Conservation (phyloP, 1,140 invertebrate species). For the Trinorchestia longiramus region DNA sequence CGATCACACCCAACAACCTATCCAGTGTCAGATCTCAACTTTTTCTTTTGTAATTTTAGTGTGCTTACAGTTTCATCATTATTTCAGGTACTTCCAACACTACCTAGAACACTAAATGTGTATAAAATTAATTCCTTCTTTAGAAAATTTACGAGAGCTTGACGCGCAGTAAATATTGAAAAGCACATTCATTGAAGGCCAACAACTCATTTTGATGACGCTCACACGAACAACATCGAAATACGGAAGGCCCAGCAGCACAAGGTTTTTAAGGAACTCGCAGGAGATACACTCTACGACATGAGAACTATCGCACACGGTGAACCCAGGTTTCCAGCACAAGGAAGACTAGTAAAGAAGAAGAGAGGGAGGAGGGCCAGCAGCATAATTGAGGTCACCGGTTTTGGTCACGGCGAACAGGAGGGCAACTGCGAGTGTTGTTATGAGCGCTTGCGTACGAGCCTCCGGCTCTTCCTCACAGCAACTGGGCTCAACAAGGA, state of each 20-base stretch:
- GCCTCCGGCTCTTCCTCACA: neutral
- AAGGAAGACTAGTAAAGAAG: neutral
- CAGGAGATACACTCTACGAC: neutral
- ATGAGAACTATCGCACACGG: neutral
- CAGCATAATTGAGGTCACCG: conserved; percentile 20
- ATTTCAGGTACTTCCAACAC: neutral
- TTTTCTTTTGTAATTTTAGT: neutral
- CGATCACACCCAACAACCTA: neutral
- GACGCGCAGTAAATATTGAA: neutral
- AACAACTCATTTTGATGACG: neutral
- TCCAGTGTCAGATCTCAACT: neutral
- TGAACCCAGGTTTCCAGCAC: neutral
- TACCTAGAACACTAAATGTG: neutral
- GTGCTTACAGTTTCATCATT: neutral
- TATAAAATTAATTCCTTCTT: neutral
- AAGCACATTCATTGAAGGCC: neutral
- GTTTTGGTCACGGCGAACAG: neutral
- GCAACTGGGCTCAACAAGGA: neutral
- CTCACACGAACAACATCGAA: neutral
- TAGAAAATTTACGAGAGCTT: neutral
- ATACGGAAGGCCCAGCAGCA: neutral
- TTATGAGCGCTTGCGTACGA: neutral
- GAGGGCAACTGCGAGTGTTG: neutral
- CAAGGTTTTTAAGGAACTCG: neutral
- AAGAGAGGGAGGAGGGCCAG: neutral